Evolutionary conservation across 1,140 invertebrate species (phyloP), one percentile per base, ranked within the genome.

Genomic region (Trichoplusia ni): DNA sequence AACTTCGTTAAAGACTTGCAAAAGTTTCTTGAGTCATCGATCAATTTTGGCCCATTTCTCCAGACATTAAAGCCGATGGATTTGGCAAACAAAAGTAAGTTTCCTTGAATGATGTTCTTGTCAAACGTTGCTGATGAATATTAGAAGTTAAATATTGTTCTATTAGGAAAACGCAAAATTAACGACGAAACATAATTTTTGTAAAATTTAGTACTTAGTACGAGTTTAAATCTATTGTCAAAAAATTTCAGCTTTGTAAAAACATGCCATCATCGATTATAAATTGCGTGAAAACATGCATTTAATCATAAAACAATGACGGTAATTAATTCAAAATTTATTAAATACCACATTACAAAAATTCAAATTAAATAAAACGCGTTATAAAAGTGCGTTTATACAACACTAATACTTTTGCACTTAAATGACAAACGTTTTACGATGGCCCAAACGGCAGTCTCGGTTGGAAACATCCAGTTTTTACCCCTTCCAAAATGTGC

Each of bases 61-160:
- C 33, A 58, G 44, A 58, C 54, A 58, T 58, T 58, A 42, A 42
- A 58, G 37, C 23, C 38, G 38, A 58, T 58, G 37, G 54, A 58
- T 56, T 8, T 47, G 19, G 35, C 16, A 42, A 58, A 31, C 54
- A 58, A 21, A 25, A 11, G 13, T 7, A 31, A 29, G 25, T 47
- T 47, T 21, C 29, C 23, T 58, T 58, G n/a, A n/a, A n/a, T n/a
- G 54, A 18, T 44, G 25, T 6, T 44, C 37, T 27, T 58, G 54
- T 58, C 54, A 58, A 44, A 44, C 14, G 8, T 58, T 37, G 44
- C 44, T 42, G 54, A 58, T 58, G 38, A 19, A 19, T 40, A 58
- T 44, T 40, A 18, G 38, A 6, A 19, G 38, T 19, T 40, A 19
- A 40, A 40, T 5, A 6, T 40, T 40, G 38, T 16, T 5, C 2